phyloP scores from a whole-genome alignment of 2,888 invertebrate species.

The Brenthis daphne region DNA sequence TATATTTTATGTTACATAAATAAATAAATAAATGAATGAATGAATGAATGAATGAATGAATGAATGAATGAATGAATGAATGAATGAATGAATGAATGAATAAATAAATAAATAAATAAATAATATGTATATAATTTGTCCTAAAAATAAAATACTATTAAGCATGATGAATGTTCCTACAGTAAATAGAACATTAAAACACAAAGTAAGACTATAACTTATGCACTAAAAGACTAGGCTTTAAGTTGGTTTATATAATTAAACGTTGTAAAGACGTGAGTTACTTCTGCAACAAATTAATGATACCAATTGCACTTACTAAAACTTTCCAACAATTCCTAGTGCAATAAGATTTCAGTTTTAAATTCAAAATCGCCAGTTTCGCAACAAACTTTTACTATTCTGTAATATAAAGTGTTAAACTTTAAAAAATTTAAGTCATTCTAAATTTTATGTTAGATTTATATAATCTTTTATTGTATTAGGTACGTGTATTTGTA shows the following conservation, averaged over 20 bases:
- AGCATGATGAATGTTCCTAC: neutral
- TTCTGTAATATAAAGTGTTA: slow-evolving; percentile 2
- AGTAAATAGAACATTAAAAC: slow-evolving; percentile 3
- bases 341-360: slow-evolving; percentile 30
- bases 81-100: too few relatives aligned
- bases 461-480: too few relatives aligned
- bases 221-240: slow-evolving; percentile 11
- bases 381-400: slow-evolving; percentile 9
- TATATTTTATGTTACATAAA: too few relatives aligned
- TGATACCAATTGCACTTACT: slow-evolving; percentile 25
- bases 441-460: slow-evolving; percentile 1
- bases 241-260: slow-evolving; percentile 17
- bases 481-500: too few relatives aligned
- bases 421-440: slow-evolving; percentile 1
- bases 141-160: neutral
- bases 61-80: too few relatives aligned
- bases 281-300: slow-evolving; percentile 28
- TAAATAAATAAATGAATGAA: too few relatives aligned
- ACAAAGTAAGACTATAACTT: slow-evolving; percentile 14
- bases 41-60: too few relatives aligned
- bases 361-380: slow-evolving; percentile 25
- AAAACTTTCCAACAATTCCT: slow-evolving; percentile 28
- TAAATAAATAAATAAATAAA: too few relatives aligned
- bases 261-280: slow-evolving; percentile 14
- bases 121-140: too few relatives aligned